Percentiles rank a stretch among this genome's conserved stretches.
phyloP scores from a whole-genome alignment of 2,113 vertebrate species.

The Charina bottae region DNA sequence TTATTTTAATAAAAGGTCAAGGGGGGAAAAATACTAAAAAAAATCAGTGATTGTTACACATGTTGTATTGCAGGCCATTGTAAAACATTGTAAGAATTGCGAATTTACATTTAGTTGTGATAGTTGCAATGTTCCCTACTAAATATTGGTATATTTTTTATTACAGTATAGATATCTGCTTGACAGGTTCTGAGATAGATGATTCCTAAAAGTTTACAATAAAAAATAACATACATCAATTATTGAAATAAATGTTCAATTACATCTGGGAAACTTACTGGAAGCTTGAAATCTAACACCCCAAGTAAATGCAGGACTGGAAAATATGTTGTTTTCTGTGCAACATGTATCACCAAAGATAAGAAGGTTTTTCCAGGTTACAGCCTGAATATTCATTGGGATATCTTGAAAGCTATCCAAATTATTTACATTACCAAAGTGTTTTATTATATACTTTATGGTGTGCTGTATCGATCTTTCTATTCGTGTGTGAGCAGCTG shows the following conservation, averaged over 20 bases:
- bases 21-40: no score
- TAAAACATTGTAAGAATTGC: no score
- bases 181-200: neutral
- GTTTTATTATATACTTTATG: no score
- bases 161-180: no score
- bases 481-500: no score
- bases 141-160: no score
- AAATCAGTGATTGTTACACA: no score
- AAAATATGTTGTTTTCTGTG: neutral
- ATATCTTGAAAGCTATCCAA: neutral
- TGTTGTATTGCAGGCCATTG: no score
- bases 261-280: neutral
- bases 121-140: no score
- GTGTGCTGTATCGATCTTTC: no score
- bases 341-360: neutral
- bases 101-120: no score
- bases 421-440: neutral
- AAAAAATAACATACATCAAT: neutral
- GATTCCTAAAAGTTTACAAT: rapidly evolving
- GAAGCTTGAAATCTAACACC: neutral
- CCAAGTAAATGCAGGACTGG: neutral
- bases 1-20: no score
- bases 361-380: neutral
- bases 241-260: neutral
- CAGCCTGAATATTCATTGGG: neutral